Conservation (phyloP, 2,113 vertebrate species). For the Cyprinus carpio region DNA sequence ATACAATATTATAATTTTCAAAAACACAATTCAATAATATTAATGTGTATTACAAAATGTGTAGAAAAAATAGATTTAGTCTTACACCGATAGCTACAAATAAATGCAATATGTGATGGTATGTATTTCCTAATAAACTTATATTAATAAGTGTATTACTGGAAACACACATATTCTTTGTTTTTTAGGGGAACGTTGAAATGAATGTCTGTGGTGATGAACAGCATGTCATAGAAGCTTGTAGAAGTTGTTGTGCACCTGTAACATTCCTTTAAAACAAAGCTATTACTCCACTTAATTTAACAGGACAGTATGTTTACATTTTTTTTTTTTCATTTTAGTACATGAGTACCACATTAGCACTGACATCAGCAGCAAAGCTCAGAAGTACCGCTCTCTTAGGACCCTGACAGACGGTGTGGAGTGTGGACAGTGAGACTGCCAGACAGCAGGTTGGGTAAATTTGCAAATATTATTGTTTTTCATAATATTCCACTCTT, state of each 20-base stretch:
- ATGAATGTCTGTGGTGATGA: not conserved
- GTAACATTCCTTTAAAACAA: not conserved
- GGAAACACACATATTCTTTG: not conserved
- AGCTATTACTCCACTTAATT: not conserved
- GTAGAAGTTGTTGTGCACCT: not conserved
- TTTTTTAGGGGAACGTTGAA: not conserved
- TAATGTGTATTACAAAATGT: too few species aligned
- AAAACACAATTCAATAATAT: too few species aligned
- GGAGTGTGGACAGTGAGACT: conserved; percentile 26
- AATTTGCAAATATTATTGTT: not conserved
- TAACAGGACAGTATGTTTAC: not conserved
- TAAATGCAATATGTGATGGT: too few species aligned
- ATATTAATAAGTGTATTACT: not conserved
- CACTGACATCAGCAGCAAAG: not conserved
- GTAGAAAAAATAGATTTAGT: too few species aligned
- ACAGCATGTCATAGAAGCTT: not conserved
- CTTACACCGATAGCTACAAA: too few species aligned
- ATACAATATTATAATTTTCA: too few species aligned
- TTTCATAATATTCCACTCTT: not conserved
- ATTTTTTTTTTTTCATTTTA: not conserved
- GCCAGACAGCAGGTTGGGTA: conserved; percentile 3
- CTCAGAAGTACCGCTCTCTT: not conserved
- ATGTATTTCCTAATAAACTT: too few species aligned
- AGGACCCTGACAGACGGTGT: not conserved
- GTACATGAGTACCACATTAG: not conserved